Percentiles rank a stretch among this genome's conserved stretches.
Evolutionary conservation across 2,888 invertebrate species (phyloP).

Genomic region (Odontocerum albicorne): DNA sequence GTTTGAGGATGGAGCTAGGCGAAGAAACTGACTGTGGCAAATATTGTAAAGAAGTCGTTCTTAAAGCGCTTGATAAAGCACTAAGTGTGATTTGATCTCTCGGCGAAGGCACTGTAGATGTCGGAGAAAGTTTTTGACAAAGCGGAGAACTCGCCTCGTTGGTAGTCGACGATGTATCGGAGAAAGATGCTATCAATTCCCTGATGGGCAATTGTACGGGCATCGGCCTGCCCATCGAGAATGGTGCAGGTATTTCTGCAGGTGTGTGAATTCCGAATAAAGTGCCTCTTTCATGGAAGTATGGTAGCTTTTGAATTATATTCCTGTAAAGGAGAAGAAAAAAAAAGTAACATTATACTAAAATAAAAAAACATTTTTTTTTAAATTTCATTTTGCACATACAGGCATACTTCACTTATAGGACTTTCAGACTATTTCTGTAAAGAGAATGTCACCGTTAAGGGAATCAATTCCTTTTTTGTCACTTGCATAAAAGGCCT

Average conservation of each 20-base stretch:
- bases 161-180: background rate
- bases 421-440: too few relatives aligned
- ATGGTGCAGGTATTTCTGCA: background rate
- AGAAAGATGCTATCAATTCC: background rate
- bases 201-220: background rate
- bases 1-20: constrained; percentile 4
- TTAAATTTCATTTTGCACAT: too few relatives aligned
- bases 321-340: constrained; percentile 6
- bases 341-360: background rate
- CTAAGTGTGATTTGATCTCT: background rate
- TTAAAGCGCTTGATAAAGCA: background rate
- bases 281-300: background rate
- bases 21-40: background rate
- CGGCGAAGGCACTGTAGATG: constrained; percentile 16
- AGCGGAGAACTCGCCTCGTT: constrained; percentile 6
- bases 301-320: constrained; percentile 2
- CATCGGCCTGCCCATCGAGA: constrained; percentile 1
- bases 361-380: background rate
- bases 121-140: constrained; percentile 10
- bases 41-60: background rate
- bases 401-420: too few relatives aligned
- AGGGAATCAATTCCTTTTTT: too few relatives aligned
- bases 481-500: too few relatives aligned
- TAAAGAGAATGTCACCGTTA: too few relatives aligned
- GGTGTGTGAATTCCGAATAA: background rate